phyloP scores from a whole-genome alignment of 2,797 vertebrate species.

The Tamandua tetradactyla region DNA sequence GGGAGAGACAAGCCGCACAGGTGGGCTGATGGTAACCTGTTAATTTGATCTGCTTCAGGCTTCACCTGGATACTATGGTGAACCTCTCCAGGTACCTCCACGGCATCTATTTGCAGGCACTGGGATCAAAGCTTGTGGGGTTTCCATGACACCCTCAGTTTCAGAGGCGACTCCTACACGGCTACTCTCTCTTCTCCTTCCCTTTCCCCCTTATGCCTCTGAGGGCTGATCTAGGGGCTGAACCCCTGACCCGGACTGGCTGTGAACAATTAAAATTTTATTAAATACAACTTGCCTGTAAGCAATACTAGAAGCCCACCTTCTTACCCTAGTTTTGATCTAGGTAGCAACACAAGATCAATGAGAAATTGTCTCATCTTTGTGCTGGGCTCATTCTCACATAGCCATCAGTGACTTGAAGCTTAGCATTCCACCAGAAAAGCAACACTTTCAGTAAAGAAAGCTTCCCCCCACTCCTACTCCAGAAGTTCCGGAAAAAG shows the following conservation, averaged over 20 bases:
- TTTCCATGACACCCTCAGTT: neutral
- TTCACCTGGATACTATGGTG: neutral
- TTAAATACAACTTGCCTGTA: neutral
- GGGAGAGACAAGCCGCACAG: accelerated
- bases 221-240: neutral
- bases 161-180: accelerated
- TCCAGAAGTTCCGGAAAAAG: neutral
- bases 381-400: neutral
- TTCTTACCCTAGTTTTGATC: neutral
- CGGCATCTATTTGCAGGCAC: neutral
- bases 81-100: no score
- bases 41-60: neutral
- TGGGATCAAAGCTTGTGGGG: neutral
- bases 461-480: neutral
- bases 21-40: accelerated
- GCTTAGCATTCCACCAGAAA: neutral
- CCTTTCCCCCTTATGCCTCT: neutral
- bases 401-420: neutral
- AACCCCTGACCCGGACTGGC: neutral
- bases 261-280: neutral
- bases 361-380: neutral
- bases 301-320: accelerated
- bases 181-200: accelerated
- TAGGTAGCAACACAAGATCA: neutral
- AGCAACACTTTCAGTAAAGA: neutral